These are phyloP conservation scores for Drosophila buzzatii DNA, from an alignment of 2,888 invertebrate genomes.

Conservation along the genomic window DNA sequence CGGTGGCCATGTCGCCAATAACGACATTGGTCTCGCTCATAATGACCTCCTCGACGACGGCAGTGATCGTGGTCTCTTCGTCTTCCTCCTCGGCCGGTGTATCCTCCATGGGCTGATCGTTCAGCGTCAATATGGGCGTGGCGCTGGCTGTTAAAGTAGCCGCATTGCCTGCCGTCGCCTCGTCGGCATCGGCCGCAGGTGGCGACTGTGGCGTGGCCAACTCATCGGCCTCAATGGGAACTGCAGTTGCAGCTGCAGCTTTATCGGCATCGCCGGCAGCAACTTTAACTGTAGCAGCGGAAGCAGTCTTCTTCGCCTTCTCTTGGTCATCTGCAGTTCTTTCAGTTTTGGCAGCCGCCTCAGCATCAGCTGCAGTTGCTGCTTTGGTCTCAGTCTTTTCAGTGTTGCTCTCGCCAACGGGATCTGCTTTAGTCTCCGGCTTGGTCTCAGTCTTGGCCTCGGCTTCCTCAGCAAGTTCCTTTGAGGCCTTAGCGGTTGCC, in stretches of 20 bases:
- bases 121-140: conserved; percentile 71
- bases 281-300: conserved; percentile 1
- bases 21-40: conserved; percentile 76
- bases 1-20: conserved; percentile 82
- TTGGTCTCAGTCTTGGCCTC: conserved; percentile 44
- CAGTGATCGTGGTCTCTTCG: conserved; percentile 41
- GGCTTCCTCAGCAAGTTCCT: conserved; percentile 17
- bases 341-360: conserved; percentile 12
- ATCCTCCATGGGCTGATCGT: conserved; percentile 77
- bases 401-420: conserved; percentile 18
- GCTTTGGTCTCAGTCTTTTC: conserved; percentile 63
- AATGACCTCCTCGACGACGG: conserved; percentile 81
- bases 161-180: conserved; percentile 4
- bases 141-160: conserved; percentile 22
- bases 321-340: conserved; percentile 17
- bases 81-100: conserved; percentile 81
- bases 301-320: conserved; percentile 22
- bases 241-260: not conserved
- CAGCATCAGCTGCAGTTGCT: conserved; percentile 20
- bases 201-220: conserved; percentile 38
- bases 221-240: conserved; percentile 43
- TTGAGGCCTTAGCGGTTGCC: not conserved
- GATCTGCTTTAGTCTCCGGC: conserved; percentile 25
- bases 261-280: not conserved
- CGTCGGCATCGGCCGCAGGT: not conserved